Base-by-base conservation (phyloP, 2,888 invertebrate species). In the Agapostemon virescens region DNA sequence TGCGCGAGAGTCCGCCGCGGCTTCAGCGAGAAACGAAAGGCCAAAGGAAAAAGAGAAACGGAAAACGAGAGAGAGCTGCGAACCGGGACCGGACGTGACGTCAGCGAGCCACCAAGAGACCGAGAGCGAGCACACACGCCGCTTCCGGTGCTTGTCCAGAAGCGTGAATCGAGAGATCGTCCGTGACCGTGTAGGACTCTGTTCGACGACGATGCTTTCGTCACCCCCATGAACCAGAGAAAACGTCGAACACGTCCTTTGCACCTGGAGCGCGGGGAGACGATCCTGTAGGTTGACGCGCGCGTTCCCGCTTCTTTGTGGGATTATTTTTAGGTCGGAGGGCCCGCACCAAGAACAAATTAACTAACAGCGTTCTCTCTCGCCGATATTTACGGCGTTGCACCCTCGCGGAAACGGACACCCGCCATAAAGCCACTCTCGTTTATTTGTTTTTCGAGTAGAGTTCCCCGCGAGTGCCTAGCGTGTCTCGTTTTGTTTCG, bases 31-130 rank as follows among this genome's bases (percentile, higher is more conserved):
- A 9, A 7, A 2, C 45, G 45, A 45, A 45, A 45, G 45, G 20
- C n/a, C n/a, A n/a, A n/a, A 45, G 20, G n/a, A 36, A 79, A 64
- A 69, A 49, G 49, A 69, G 64, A 69, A 79, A 73, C 73, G 69
- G 73, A 69, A 66, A 69, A 69, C 72, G 67, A 5, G 49, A 61
- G 77, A 67, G 33, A 72, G 82, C n/a, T 20, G 45, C 9, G 45
- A 81, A 71, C 78, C 76, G 85, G 77, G 79, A 79, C 77, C 88
- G 90, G 90, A 90, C 87, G 87, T 89, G 88, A 87, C 86, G 88
- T 90, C 89, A 90, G 87, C 88, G 87, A n/a, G 45, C 2, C 45
- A 49, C 45, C 45, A 49, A n/a, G 45, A 49, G 45, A 45, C 20
- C 45, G 20, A 45, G 45, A 49, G 45, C 45, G 45, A 45, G n/a